These are phyloP conservation scores for Sus scrofa DNA, from an alignment of 2,113 vertebrate species.

Conservation along the genomic window DNA sequence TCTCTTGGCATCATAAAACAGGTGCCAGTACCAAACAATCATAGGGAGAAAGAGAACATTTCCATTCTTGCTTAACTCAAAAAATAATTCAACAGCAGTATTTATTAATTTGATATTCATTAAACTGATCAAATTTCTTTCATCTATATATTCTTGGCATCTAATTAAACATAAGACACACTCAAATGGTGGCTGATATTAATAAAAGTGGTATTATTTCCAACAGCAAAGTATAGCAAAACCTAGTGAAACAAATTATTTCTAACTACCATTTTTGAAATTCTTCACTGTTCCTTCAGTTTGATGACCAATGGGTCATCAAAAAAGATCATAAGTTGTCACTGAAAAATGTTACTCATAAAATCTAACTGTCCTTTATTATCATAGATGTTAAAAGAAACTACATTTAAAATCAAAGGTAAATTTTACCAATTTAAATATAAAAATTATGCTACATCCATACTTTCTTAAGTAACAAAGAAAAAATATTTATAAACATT, in stretches of 20 bases:
- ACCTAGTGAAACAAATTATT: not conserved
- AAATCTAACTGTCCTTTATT: slow-evolving; percentile 3
- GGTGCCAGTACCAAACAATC: not conserved
- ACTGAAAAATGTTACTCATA: slow-evolving; percentile 5
- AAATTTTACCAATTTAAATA: slow-evolving; percentile 56
- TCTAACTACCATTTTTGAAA: slow-evolving; percentile 51
- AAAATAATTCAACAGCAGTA: slow-evolving; percentile 29
- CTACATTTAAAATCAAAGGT: slow-evolving; percentile 63
- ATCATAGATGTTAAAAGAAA: not conserved
- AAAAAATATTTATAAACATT: slow-evolving; percentile 40
- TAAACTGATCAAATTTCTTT: not conserved
- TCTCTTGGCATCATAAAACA: slow-evolving; percentile 61
- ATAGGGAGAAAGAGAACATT: not conserved
- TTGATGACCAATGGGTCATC: not conserved
- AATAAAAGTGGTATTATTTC: slow-evolving; percentile 6
- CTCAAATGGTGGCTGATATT: not conserved
- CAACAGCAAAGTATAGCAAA: slow-evolving; percentile 35
- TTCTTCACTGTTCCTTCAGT: not conserved
- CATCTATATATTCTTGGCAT: not conserved
- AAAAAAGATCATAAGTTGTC: not conserved
- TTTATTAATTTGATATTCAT: slow-evolving; percentile 8
- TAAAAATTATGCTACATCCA: slow-evolving; percentile 62
- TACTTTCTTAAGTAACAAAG: slow-evolving; percentile 34
- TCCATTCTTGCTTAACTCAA: slow-evolving; percentile 60
- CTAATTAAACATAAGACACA: not conserved